phyloP scores from a whole-genome alignment of 2,113 vertebrate genomes.

The Gallinago paraguaiae region DNA sequence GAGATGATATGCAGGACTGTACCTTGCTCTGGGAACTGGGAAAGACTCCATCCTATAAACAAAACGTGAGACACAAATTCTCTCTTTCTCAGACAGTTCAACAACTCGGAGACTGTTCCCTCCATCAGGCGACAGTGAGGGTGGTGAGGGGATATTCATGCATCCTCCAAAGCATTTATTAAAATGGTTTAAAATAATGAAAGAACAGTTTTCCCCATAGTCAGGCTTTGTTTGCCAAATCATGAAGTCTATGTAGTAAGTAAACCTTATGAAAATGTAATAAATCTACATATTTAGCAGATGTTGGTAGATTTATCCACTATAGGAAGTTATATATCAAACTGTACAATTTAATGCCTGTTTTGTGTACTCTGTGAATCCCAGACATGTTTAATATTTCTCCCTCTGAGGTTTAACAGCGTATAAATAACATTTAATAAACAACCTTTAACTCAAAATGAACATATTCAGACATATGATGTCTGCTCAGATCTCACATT shows the following conservation, averaged over 20 bases:
- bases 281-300: conserved; percentile 19
- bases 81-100: background rate
- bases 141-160: background rate
- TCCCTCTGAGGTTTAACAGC: conserved; percentile 30
- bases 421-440: conserved; percentile 27
- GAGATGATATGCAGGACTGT: background rate
- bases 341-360: background rate
- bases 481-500: background rate
- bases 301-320: conserved; percentile 16
- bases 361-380: background rate
- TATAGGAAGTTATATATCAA: conserved; percentile 48
- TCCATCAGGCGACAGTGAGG: background rate
- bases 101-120: background rate
- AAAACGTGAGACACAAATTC: background rate
- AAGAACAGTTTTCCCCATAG: background rate
- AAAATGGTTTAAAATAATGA: background rate
- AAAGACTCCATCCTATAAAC: background rate
- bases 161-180: background rate
- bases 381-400: conserved; percentile 26
- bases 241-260: background rate
- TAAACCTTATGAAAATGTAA: conserved; percentile 1
- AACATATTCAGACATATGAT: background rate
- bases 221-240: conserved; percentile 3
- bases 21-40: conserved; percentile 10
- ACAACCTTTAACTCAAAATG: conserved; percentile 11